Percentiles rank a stretch among this genome's conserved stretches.
Conservation (phyloP, 2,888 invertebrate genomes). For the Aspidapion aeneum region DNA sequence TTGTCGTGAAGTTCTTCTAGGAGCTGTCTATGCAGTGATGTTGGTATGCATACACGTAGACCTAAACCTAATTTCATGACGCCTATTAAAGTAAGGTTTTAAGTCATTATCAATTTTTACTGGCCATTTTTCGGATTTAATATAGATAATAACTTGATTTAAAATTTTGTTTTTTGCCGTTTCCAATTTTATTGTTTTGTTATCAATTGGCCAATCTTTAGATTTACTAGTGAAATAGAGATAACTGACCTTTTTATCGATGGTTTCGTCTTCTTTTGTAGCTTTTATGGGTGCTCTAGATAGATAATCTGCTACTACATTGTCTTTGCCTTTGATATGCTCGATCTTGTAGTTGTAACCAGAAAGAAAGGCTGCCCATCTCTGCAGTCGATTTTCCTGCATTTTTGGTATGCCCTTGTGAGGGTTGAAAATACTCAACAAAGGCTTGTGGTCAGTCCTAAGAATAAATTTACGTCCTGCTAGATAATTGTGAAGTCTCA, state of each 20-base stretch:
- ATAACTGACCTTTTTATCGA: neutral
- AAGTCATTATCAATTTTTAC: neutral
- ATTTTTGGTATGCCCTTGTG: neutral
- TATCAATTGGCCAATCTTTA: conserved; percentile 15
- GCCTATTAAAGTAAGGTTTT: neutral
- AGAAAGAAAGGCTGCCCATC: neutral
- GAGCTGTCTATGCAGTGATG: neutral
- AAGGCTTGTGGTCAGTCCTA: conserved; percentile 20
- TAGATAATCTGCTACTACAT: neutral
- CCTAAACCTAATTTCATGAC: neutral
- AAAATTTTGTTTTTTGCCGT: neutral
- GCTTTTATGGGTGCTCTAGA: neutral
- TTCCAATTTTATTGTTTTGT: neutral
- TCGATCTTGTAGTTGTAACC: neutral
- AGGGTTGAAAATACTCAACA: conserved; percentile 1
- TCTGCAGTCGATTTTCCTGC: neutral
- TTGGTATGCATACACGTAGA: neutral
- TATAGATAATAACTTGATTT: neutral
- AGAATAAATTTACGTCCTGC: conserved; percentile 14
- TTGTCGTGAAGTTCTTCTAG: neutral
- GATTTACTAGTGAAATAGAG: too few species aligned
- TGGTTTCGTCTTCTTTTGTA: neutral
- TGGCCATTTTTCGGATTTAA: conserved; percentile 10
- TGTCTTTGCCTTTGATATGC: neutral
- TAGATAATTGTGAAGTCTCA: too few species aligned